Base-by-base conservation (phyloP, 2,113 vertebrate genomes). In the Toxostoma redivivum region DNA sequence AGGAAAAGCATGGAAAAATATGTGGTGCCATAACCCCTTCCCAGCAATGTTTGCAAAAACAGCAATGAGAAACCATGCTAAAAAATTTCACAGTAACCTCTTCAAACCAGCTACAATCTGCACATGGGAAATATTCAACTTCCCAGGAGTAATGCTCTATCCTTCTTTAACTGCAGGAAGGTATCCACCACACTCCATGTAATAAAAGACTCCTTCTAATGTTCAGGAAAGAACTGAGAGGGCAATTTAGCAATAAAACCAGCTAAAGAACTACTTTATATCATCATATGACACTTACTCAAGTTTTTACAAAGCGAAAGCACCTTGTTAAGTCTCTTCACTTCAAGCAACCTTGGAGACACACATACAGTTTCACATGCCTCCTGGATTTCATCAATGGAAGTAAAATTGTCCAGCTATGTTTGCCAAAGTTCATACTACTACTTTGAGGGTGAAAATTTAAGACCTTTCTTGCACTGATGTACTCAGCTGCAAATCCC, bases 231-330 rank as follows among this genome's bases (percentile, higher is more conserved):
- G 28, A 67, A 67, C 42, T 37, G 45, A 81, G n/a, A 70, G 12
- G 7, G 27, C 10, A 73, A 70, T 44, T 77, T 19, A 51, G 30
- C 30, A 81, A 50, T 73, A n/a, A 37, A 81, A 84, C 37, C 47
- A 78, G 51, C 22, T 62, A 0, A 65, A 73, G 48, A 86, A 31
- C 35, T 76, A 24, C n/a, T 79, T 77, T 15, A 85, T 40, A 37
- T 10, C 33, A 45, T 45, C n/a, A 27, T 5, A 50, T 6, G 2
- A 33, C 37, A 45, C 15, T 40, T 40, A 33, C 0, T 18, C 6
- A 77, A 64, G 24, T 44, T 69, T 62, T 62, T 51, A 51, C 11
- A 25, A 58, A 2, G 3, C 23, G 37, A 76, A 86, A 76, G 13
- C 25, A 77, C 31, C n/a, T 87, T 19, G 4, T 78, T 38, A 61